A percentile compares a stretch with the other conserved stretches of the same genome.
phyloP scores from a whole-genome alignment of 2,113 vertebrate species.

The Limnothrissa miodon region DNA sequence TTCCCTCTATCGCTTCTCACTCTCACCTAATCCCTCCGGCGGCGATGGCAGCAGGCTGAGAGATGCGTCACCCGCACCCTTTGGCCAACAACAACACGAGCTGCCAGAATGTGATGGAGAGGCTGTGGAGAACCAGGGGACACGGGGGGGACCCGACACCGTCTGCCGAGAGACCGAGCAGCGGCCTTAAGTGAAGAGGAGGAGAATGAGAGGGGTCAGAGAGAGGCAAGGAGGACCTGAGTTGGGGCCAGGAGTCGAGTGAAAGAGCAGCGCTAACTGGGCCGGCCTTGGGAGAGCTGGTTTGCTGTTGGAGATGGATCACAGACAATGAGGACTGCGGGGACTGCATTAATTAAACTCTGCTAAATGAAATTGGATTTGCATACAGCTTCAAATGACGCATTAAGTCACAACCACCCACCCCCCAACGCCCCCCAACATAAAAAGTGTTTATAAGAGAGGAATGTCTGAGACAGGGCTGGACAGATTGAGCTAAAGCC shows the following conservation, averaged over 20 bases:
- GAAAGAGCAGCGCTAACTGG: neutral
- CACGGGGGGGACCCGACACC: conserved; percentile 37
- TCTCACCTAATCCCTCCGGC: conserved; percentile 59
- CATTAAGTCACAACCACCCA: neutral
- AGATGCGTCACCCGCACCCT: neutral
- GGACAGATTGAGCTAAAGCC: neutral
- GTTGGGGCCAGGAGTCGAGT: neutral
- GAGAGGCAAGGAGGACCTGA: neutral
- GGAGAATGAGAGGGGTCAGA: neutral
- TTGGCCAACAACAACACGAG: conserved; percentile 63
- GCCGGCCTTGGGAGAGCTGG: neutral
- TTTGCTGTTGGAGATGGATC: neutral
- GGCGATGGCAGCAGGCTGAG: neutral
- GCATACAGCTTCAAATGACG: neutral
- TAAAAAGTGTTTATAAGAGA: no score
- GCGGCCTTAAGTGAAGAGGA: neutral
- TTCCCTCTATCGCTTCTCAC: conserved; percentile 35
- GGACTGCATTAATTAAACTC: neutral
- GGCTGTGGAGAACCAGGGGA: conserved; percentile 50
- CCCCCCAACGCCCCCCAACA: no score
- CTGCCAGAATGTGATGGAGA: conserved; percentile 61
- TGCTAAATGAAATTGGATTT: neutral
- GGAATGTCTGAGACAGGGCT: neutral
- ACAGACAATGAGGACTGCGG: neutral
- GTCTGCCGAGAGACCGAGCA: neutral